A percentile compares a stretch with the other conserved stretches of the same genome.
These are phyloP conservation scores for Trachymyrmex septentrionalis DNA, from an alignment of 1,140 invertebrate species.

Conservation along the genomic window DNA sequence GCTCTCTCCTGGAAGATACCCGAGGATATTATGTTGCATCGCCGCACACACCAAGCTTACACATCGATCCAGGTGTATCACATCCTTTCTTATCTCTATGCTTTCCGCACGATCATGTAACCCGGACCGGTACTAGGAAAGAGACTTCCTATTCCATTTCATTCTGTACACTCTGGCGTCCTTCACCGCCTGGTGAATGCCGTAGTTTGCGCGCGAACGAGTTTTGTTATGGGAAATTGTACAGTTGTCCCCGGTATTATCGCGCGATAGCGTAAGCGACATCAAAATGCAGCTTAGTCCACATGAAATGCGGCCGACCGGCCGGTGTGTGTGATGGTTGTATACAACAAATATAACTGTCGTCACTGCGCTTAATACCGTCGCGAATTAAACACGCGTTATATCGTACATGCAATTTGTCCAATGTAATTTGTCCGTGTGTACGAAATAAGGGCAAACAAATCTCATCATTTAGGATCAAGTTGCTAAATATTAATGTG, in stretches of 20 bases:
- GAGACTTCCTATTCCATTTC: constrained; percentile 48
- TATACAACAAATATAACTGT: constrained; percentile 46
- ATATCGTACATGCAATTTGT: constrained; percentile 50
- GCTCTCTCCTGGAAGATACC: constrained; percentile 2
- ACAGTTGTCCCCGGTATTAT: constrained; percentile 74
- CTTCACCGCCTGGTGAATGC: background rate
- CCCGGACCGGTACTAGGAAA: constrained; percentile 36
- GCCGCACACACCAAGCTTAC: constrained; percentile 42
- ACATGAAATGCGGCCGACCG: constrained; percentile 50
- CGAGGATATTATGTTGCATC: constrained; percentile 26
- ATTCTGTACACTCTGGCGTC: background rate
- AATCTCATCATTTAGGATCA: background rate
- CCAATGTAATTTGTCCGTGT: constrained; percentile 7
- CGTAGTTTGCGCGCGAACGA: constrained; percentile 57
- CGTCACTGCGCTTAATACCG: constrained; percentile 22
- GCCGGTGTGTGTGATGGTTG: background rate
- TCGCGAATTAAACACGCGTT: constrained; percentile 31
- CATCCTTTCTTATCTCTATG: constrained; percentile 53
- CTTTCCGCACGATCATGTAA: constrained; percentile 53
- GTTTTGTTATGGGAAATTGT: constrained; percentile 76
- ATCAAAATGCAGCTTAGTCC: constrained; percentile 60
- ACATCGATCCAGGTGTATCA: constrained; percentile 39
- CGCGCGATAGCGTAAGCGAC: constrained; percentile 49
- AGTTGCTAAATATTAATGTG: background rate
- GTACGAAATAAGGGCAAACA: background rate